phyloP scores from a whole-genome alignment of 2,113 vertebrate species.

The Tonatia bakeri region DNA sequence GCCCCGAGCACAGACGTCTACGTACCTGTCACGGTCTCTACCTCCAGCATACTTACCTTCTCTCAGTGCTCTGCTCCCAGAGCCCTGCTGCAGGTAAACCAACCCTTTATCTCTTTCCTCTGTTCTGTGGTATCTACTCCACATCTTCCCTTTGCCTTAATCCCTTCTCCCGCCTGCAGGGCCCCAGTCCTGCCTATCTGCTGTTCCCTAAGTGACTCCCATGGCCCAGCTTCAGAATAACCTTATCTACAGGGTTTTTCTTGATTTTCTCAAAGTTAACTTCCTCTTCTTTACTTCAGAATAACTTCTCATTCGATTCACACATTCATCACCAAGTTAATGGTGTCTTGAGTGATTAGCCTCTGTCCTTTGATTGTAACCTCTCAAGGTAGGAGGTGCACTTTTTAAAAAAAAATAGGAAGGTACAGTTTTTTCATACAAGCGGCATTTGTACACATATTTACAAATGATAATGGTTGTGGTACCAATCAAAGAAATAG shows the following conservation, averaged over 20 bases:
- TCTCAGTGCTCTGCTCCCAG: not conserved
- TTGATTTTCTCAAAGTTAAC: not conserved
- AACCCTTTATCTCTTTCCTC: not conserved
- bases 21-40: not conserved
- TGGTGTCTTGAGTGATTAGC: not conserved
- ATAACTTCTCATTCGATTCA: not conserved
- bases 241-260: not conserved
- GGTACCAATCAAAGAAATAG: not conserved
- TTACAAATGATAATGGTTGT: not conserved
- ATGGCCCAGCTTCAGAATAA: not conserved
- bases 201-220: not conserved
- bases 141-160: not conserved
- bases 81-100: not conserved
- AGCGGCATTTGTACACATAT: not conserved
- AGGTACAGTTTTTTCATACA: not conserved
- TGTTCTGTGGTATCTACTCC: not conserved
- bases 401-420: not conserved
- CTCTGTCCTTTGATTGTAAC: not conserved
- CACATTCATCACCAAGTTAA: not conserved
- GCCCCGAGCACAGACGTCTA: accelerated
- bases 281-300: not conserved
- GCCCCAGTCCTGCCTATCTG: accelerated
- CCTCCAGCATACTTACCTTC: not conserved
- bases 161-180: not conserved
- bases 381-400: not conserved